A percentile compares a stretch with the other conserved stretches of the same genome.
Evolutionary conservation across 2,797 vertebrate genomes (phyloP).

Genomic region (Bradypodion ventrale): DNA sequence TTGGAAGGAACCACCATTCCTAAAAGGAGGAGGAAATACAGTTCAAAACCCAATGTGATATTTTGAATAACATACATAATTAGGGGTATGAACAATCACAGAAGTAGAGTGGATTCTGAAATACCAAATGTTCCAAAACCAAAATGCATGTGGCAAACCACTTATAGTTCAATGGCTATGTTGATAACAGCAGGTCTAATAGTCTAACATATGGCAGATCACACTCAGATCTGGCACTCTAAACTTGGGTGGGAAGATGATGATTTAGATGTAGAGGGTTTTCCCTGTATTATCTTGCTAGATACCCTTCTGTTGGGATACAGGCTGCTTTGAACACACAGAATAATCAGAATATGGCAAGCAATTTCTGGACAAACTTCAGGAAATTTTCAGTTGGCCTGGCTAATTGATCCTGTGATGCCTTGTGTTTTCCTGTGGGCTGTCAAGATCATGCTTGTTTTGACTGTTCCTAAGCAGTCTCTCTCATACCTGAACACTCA

Average conservation of each 20-base stretch:
- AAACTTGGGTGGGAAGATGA: neutral
- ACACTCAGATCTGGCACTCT: neutral
- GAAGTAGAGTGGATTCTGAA: constrained; percentile 5
- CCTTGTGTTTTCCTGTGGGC: neutral
- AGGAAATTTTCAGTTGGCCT: neutral
- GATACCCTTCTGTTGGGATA: neutral
- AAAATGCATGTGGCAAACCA: neutral
- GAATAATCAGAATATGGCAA: neutral
- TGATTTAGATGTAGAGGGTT: neutral
- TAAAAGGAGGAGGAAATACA: constrained; percentile 72
- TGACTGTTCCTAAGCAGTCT: neutral
- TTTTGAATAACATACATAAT: constrained; percentile 31
- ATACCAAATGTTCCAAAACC: constrained; percentile 5
- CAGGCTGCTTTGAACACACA: neutral
- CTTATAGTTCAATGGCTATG: neutral
- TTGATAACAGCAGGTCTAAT: neutral
- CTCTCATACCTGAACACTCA: neutral
- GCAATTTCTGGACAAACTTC: neutral
- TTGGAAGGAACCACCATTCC: constrained; percentile 96
- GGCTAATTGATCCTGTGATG: no score
- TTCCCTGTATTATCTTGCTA: neutral
- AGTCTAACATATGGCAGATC: neutral
- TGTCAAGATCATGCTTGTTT: neutral
- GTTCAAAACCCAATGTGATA: constrained; percentile 33
- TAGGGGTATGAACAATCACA: neutral